Evolutionary conservation across 2,113 vertebrate species (phyloP).

Genomic region (Urocynchramus pylzowi): DNA sequence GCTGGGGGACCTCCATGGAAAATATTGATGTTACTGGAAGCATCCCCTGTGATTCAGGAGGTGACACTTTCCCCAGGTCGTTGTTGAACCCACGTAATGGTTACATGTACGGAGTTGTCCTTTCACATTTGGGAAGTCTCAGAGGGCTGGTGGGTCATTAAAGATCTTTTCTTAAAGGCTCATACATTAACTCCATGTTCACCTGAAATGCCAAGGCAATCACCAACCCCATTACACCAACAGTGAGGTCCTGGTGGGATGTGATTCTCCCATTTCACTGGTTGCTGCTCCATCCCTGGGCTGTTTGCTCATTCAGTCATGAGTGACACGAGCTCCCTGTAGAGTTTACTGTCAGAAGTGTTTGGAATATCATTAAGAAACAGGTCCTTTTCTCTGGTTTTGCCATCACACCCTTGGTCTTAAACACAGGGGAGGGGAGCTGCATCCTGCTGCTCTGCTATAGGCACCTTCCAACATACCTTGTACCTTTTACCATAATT

Average conservation of each 20-base stretch:
- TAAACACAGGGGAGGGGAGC: not conserved
- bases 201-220: not conserved
- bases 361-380: not conserved
- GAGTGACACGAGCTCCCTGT: not conserved
- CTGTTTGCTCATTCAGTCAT: not conserved
- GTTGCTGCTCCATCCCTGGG: not conserved
- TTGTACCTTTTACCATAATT: not conserved
- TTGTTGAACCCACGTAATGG: fast-evolving
- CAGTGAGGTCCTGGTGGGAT: not conserved
- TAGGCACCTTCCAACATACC: not conserved
- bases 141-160: not conserved
- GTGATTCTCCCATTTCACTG: not conserved
- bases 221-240: fast-evolving
- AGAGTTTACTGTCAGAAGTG: not conserved
- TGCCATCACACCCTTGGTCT: not conserved
- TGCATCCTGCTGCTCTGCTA: not conserved
- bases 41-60: not conserved
- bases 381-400: not conserved
- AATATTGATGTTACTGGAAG: conserved; percentile 36
- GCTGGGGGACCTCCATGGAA: not conserved
- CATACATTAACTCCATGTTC: not conserved
- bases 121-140: not conserved
- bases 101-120: fast-evolving
- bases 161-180: not conserved
- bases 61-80: not conserved